A percentile compares a stretch with the other conserved stretches of the same genome.
These are phyloP conservation scores for Poecilia wingei DNA, from an alignment of 2,797 vertebrate genomes.

Conservation along the genomic window DNA sequence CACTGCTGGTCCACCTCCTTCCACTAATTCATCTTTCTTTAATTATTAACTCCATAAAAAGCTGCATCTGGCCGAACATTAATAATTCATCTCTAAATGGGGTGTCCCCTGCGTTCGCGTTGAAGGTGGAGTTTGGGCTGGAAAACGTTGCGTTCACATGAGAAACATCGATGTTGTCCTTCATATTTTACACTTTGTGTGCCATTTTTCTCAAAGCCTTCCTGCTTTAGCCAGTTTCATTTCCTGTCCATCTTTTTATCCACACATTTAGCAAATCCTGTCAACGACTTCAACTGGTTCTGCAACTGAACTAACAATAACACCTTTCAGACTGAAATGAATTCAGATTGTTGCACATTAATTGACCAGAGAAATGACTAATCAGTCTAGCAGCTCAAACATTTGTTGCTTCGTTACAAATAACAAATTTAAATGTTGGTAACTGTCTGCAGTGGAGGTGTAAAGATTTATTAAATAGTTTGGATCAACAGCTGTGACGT, in stretches of 20 bases:
- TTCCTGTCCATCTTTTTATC: not conserved
- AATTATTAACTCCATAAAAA: conserved; percentile 85
- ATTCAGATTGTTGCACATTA: not conserved
- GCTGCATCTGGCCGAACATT: conserved; percentile 74
- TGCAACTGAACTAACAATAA: not conserved
- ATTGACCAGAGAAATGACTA: not conserved
- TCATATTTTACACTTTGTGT: not conserved
- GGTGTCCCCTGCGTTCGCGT: conserved; percentile 41
- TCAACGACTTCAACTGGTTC: not conserved
- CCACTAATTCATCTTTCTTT: conserved; percentile 63
- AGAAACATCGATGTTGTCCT: not conserved
- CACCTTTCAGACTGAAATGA: not conserved
- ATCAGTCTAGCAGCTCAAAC: not conserved
- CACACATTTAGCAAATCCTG: not conserved
- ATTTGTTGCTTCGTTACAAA: not conserved
- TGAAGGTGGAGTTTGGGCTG: not conserved
- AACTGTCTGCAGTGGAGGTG: not conserved
- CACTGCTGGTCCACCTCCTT: not conserved
- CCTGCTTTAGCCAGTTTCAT: too few relatives aligned
- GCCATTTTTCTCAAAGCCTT: not conserved
- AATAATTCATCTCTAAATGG: conserved; percentile 81
- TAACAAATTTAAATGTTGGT: not conserved
- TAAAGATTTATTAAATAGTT: not conserved
- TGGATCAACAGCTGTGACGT: not conserved
- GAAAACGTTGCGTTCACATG: not conserved